Base-by-base conservation (phyloP, 2,113 vertebrate species). In the Oceanites oceanicus region DNA sequence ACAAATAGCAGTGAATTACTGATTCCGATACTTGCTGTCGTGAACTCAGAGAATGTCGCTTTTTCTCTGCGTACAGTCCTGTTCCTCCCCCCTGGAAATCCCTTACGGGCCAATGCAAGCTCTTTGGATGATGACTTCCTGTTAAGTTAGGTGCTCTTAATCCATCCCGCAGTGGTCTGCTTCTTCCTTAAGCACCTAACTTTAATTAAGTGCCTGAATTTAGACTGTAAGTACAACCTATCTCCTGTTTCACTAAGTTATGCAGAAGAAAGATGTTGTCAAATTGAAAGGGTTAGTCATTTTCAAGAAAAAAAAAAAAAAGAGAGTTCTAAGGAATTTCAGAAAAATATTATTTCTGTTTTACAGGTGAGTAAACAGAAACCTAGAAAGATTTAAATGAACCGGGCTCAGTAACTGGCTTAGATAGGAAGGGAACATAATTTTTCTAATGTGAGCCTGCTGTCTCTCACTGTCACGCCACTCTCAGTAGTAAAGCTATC, bases 1-100 rank as follows among this genome's bases (percentile, higher is more conserved):
- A 95, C 88, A 95, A 96, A 94, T 94, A 96, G 36, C 78, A 95
- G 59, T 84, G 93, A 74, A 74, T 92, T 93, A 93, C 65, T 96
- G 79, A 94, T 97, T 92, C 76, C 3, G 59, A 63, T 94, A 96
- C 92, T 86, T 87, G 19, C 49, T 62, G 40, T 32, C 13, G 13
- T 0, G 0, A 72, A 36, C 65, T 81, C 55, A 74, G 61, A 93
- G 23, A 81, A 44, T 38, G 55, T 40, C 8, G 1, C 19, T 27
- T 59, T 88, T 75, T 83, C 42, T 88, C 85, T 81, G 34, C 5
- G 1, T 36, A 20, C 23, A 44, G 61, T 65, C 17, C 15, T 45
- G 13, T 87, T 91, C n/a, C 40, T 88, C 8, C 15, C 20, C 20
- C 10, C 63, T 89, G 52, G 19, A 95, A 92, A 70, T 36, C 30